Evolutionary conservation across 64 coral and sea anemone genomes (phyloP).

Genomic region (Astreopora myriophthalma): DNA sequence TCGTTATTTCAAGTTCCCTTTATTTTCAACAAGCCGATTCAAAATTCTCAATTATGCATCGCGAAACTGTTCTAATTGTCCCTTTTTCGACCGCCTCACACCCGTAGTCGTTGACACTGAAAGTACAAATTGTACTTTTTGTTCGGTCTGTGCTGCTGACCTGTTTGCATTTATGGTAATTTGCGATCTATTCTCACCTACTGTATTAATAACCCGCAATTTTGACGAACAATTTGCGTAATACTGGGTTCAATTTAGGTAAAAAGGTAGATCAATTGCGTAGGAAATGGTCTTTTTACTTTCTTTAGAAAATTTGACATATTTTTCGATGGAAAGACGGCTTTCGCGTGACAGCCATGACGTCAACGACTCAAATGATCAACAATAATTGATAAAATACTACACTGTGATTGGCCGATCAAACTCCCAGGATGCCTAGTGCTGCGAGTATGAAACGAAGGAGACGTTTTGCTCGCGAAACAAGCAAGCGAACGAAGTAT

Average conservation of each 20-base stretch:
- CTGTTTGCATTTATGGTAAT: constrained; percentile 28
- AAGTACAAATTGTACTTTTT: constrained; percentile 17
- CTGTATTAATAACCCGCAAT: neutral
- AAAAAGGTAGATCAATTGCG: constrained; percentile 56
- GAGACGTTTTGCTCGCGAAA: constrained; percentile 42
- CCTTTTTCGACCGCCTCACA: neutral
- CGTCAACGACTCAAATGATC: constrained; percentile 82
- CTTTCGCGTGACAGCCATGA: constrained; percentile 83
- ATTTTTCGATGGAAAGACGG: constrained; percentile 5
- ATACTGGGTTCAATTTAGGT: constrained; percentile 37
- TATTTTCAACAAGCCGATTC: neutral
- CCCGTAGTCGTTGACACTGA: neutral
- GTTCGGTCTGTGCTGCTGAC: neutral
- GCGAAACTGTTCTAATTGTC: neutral
- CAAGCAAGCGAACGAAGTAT: constrained; percentile 33
- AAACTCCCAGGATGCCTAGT: constrained; percentile 43
- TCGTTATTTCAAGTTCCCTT: neutral
- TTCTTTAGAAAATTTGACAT: constrained; percentile 38
- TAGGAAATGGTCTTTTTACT: constrained; percentile 35
- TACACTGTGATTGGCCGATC: constrained; percentile 54
- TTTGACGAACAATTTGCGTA: constrained; percentile 4
- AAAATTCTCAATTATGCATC: neutral
- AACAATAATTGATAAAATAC: constrained; percentile 84
- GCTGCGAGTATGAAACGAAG: constrained; percentile 19
- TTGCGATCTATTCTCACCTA: constrained; percentile 9